Evolutionary conservation across 2,113 vertebrate genomes (phyloP).

Genomic region (Cyphomyrus discorhynchus): DNA sequence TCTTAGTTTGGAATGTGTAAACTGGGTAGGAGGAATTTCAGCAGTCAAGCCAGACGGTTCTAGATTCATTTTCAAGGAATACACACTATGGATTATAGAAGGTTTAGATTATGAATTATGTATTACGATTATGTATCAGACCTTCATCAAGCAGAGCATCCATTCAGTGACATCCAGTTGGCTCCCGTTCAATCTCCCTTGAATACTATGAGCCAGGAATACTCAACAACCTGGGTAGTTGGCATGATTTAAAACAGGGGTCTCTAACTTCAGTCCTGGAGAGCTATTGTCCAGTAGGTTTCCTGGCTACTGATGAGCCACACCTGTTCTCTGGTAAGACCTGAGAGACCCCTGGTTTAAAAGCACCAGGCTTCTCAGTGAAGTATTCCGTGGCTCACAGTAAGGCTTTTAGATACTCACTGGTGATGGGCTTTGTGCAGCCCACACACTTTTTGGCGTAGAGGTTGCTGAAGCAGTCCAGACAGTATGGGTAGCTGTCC

Average conservation of each 20-base stretch:
- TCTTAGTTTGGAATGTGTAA: background rate
- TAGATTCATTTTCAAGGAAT: background rate
- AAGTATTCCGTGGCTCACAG: background rate
- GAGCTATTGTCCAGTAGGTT: no score
- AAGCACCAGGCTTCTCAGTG: background rate
- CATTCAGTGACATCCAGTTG: background rate
- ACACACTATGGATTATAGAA: background rate
- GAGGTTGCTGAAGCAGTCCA: slow-evolving; percentile 88
- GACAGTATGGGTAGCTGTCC: slow-evolving; percentile 87
- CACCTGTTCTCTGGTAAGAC: no score
- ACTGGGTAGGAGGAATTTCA: background rate
- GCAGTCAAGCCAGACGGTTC: background rate
- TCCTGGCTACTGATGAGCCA: no score
- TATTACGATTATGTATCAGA: background rate
- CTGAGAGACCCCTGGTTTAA: background rate
- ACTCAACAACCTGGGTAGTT: background rate
- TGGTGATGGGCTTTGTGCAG: slow-evolving; percentile 88
- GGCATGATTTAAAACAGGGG: no score
- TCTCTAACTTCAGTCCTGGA: no score
- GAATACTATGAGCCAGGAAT: background rate
- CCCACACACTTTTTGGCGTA: slow-evolving; percentile 94
- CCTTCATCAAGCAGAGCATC: background rate
- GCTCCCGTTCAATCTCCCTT: background rate
- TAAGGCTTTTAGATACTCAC: slow-evolving; percentile 57
- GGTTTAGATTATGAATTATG: background rate